Evolutionary conservation across 2,888 invertebrate species (phyloP).

Genomic region (Chloroclysta siterata): DNA sequence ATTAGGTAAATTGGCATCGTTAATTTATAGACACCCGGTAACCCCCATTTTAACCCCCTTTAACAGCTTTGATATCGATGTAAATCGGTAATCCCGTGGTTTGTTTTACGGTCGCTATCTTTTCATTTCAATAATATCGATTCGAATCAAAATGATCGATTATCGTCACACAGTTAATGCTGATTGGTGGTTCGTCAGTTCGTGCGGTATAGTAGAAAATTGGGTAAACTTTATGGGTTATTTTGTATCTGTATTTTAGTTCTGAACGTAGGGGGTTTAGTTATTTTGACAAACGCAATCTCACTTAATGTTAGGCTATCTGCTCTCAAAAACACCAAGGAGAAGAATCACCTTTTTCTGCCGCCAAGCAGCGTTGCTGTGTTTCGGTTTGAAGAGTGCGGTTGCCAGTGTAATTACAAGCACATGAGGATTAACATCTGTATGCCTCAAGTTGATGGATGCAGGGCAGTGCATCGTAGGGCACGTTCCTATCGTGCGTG

Average conservation of each 20-base stretch:
- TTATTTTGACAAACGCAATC: too few relatives aligned
- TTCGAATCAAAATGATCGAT: constrained; percentile 37
- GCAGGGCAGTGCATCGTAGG: too few relatives aligned
- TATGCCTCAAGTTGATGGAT: too few relatives aligned
- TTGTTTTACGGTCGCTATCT: constrained; percentile 79
- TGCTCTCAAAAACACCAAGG: too few relatives aligned
- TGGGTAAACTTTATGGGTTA: background rate
- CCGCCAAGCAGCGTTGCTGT: too few relatives aligned
- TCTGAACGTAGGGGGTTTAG: background rate
- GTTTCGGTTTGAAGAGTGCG: too few relatives aligned
- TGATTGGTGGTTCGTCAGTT: constrained; percentile 18
- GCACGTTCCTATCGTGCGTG: too few relatives aligned
- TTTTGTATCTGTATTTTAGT: background rate
- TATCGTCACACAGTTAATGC: constrained; percentile 32
- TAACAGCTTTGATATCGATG: constrained; percentile 76
- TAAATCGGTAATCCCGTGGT: constrained; percentile 80
- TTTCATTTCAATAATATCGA: constrained; percentile 61
- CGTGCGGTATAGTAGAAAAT: constrained; percentile 5
- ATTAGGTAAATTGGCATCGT: constrained; percentile 83
- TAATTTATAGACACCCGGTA: constrained; percentile 72
- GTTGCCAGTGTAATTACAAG: too few relatives aligned
- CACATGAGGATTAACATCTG: too few relatives aligned
- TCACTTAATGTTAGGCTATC: too few relatives aligned
- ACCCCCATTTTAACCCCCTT: constrained; percentile 64
- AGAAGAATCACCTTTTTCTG: too few relatives aligned